These are phyloP conservation scores for Psylliodes chrysocephalus DNA, from an alignment of 2,888 invertebrate species.

Conservation along the genomic window DNA sequence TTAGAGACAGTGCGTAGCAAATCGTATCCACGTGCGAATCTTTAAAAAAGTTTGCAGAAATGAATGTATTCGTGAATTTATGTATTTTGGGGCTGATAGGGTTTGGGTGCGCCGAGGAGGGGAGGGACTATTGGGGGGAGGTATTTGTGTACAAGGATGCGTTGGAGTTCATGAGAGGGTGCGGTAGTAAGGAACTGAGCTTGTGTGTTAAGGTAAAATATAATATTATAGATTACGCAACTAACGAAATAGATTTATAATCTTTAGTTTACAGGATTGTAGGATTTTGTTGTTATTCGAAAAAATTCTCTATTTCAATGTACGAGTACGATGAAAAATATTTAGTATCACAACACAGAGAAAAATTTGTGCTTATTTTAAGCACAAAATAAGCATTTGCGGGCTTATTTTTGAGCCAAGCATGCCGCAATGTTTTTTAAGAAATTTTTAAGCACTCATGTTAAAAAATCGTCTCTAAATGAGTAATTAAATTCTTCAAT, in stretches of 20 bases:
- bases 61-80: conserved; percentile 25
- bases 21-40: conserved; percentile 31
- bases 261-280: too few species aligned
- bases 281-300: too few species aligned
- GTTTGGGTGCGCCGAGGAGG: conserved; percentile 36
- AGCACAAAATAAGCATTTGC: too few species aligned
- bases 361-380: too few species aligned
- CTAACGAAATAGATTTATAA: not conserved
- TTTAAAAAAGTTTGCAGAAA: conserved; percentile 21
- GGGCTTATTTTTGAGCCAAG: too few species aligned
- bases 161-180: conserved; percentile 76
- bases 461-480: too few species aligned
- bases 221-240: not conserved
- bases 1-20: conserved; percentile 50
- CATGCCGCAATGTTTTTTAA: too few species aligned
- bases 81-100: conserved; percentile 17
- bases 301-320: too few species aligned
- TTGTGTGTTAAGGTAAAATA: conserved; percentile 77
- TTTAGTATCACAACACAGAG: too few species aligned
- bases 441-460: too few species aligned
- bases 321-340: too few species aligned
- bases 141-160: conserved; percentile 72
- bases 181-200: conserved; percentile 74
- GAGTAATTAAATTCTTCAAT: too few species aligned
- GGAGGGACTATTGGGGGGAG: conserved; percentile 64